These are phyloP conservation scores for Helicolenus hilgendorfi DNA, from an alignment of 2,797 vertebrate species.

Conservation along the genomic window DNA sequence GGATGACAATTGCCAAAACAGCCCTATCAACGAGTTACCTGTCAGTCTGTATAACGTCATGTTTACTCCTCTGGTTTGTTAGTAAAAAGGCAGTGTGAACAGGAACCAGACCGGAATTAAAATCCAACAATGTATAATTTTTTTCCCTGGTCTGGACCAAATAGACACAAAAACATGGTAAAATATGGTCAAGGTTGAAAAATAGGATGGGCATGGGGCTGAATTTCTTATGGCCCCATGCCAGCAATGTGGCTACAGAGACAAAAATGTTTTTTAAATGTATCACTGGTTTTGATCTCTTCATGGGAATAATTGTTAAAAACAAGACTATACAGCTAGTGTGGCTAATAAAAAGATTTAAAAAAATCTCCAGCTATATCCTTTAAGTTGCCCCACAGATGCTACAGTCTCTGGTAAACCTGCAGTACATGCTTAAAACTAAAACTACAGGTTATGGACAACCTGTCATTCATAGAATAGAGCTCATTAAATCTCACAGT, in stretches of 20 bases:
- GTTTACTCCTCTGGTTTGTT: too few species aligned
- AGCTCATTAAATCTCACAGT: conserved; percentile 37
- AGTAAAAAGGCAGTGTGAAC: too few species aligned
- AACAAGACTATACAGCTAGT: not conserved
- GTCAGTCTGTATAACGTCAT: too few species aligned
- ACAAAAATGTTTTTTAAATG: not conserved
- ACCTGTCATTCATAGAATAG: conserved; percentile 32
- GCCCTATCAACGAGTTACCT: too few species aligned
- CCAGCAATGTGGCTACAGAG: not conserved
- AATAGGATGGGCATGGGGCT: too few species aligned
- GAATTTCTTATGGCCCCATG: too few species aligned
- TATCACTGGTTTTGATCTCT: not conserved
- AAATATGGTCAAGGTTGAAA: too few species aligned
- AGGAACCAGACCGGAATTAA: too few species aligned
- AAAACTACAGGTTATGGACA: conserved; percentile 5
- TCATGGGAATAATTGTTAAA: not conserved
- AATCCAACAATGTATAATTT: too few species aligned
- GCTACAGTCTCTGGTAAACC: not conserved
- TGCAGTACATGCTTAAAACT: not conserved
- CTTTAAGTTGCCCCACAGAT: not conserved
- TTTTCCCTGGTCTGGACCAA: too few species aligned
- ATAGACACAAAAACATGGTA: too few species aligned
- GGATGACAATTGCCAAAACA: too few species aligned
- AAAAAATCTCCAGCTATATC: not conserved
- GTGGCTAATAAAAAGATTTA: not conserved